Conservation (phyloP, 2,888 invertebrate species). For the Cryptocheilus praepositus region DNA sequence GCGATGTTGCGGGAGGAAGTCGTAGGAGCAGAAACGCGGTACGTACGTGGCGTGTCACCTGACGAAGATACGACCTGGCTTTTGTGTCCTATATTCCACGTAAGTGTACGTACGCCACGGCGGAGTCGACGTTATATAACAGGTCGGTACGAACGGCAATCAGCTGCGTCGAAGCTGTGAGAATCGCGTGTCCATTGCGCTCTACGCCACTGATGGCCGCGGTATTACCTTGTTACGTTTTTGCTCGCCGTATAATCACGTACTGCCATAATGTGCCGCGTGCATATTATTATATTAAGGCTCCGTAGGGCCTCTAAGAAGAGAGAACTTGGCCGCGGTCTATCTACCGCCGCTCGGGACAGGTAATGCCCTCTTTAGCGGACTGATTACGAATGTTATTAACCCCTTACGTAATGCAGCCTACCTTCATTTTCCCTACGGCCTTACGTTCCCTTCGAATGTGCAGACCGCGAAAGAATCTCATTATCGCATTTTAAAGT, state of each 20-base stretch:
- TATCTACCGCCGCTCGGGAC: conserved; percentile 9
- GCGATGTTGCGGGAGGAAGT: too few species aligned
- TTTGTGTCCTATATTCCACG: too few species aligned
- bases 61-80: too few species aligned
- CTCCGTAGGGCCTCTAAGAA: conserved; percentile 32
- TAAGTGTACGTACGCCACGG: too few species aligned
- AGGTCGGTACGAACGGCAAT: too few species aligned
- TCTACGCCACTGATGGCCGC: conserved; percentile 30
- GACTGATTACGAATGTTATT: conserved; percentile 37
- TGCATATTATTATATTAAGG: conserved; percentile 63
- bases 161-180: too few species aligned
- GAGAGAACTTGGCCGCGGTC: conserved; percentile 12
- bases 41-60: too few species aligned
- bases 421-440: conserved; percentile 32
- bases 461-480: conserved; percentile 26
- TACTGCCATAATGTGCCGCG: conserved; percentile 61
- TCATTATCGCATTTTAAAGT: conserved; percentile 26
- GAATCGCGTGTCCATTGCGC: conserved; percentile 20
- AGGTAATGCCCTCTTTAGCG: conserved; percentile 35
- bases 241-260: conserved; percentile 66
- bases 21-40: too few species aligned
- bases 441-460: conserved; percentile 25
- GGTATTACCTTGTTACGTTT: conserved; percentile 68
- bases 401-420: conserved; percentile 35
- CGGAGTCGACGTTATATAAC: too few species aligned